Percentiles rank a stretch among this genome's conserved stretches.
Conservation (phyloP, 2,888 invertebrate species). For the Leptinotarsa peninsularis region DNA sequence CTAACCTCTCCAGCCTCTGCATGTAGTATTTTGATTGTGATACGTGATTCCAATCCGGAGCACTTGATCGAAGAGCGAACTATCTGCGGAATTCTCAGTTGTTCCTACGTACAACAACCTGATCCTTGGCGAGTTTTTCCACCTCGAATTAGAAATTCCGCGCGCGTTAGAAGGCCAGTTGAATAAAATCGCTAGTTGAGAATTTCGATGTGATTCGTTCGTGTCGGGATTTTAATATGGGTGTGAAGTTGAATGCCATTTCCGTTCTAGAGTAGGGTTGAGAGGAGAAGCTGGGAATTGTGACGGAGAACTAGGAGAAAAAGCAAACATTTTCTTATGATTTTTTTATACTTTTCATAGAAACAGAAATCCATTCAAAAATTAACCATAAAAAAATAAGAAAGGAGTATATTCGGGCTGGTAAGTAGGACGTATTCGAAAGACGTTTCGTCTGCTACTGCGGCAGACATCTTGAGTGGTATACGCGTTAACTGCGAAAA, state of each 20-base stretch:
- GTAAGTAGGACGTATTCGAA: too few species aligned
- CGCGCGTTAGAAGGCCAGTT: constrained; percentile 14
- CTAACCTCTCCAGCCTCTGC: constrained; percentile 4
- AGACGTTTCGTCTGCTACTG: too few species aligned
- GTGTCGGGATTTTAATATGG: constrained; percentile 17
- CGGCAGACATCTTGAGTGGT: too few species aligned
- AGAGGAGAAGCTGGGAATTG: not conserved
- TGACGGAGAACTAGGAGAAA: too few species aligned
- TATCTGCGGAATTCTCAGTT: constrained; percentile 36
- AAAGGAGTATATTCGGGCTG: too few species aligned
- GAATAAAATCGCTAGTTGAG: constrained; percentile 14
- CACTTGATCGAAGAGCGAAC: constrained; percentile 37
- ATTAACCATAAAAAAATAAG: too few species aligned
- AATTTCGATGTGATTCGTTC: constrained; percentile 17
- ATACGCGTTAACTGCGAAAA: too few species aligned
- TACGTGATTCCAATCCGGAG: constrained; percentile 43
- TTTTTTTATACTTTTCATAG: too few species aligned
- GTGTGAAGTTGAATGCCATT: constrained; percentile 25
- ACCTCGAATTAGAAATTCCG: constrained; percentile 14
- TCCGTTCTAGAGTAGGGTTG: constrained; percentile 8
- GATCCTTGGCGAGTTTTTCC: constrained; percentile 28
- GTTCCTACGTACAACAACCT: constrained; percentile 27
- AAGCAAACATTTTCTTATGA: too few species aligned
- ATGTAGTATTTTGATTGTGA: constrained; percentile 43
- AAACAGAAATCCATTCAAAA: too few species aligned